phyloP scores from a whole-genome alignment of 2,888 invertebrate species.

The Keiferia lycopersicella region DNA sequence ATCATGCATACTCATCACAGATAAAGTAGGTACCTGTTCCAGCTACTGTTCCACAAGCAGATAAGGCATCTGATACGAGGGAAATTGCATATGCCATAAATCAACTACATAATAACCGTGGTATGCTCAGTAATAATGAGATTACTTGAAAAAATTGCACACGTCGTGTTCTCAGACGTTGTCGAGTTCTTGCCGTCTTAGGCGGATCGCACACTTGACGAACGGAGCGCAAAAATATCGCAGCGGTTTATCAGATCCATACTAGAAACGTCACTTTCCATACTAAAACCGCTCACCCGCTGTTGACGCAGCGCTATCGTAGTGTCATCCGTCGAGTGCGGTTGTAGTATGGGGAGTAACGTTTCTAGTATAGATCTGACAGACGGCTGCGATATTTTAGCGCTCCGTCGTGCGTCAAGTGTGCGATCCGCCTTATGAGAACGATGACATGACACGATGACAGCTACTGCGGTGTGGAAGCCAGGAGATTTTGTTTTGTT shows the following conservation, averaged over 20 bases:
- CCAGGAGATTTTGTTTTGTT: conserved; percentile 31
- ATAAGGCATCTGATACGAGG: conserved; percentile 66
- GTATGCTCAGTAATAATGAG: conserved; percentile 72
- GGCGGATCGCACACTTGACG: too few species aligned
- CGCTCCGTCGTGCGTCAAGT: too few species aligned
- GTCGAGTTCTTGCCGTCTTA: conserved; percentile 32
- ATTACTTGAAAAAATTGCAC: conserved; percentile 62
- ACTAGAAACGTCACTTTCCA: too few species aligned
- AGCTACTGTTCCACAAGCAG: conserved; percentile 12
- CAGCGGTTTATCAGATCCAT: too few species aligned
- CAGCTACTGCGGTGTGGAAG: conserved; percentile 28
- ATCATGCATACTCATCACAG: conserved; percentile 1
- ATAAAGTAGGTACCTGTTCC: conserved; percentile 17
- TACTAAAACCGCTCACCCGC: too few species aligned
- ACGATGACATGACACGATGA: conserved; percentile 47
- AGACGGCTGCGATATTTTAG: too few species aligned
- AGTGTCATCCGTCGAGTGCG: too few species aligned
- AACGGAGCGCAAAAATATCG: too few species aligned
- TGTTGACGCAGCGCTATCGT: too few species aligned
- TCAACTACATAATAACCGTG: conserved; percentile 77
- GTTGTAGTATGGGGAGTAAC: too few species aligned
- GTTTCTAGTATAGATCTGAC: too few species aligned
- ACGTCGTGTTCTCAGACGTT: conserved; percentile 51
- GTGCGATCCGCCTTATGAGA: too few species aligned
- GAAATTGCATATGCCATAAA: conserved; percentile 79